These are phyloP conservation scores for Creontiades dilutus DNA, from an alignment of 2,888 invertebrate species.

Conservation along the genomic window DNA sequence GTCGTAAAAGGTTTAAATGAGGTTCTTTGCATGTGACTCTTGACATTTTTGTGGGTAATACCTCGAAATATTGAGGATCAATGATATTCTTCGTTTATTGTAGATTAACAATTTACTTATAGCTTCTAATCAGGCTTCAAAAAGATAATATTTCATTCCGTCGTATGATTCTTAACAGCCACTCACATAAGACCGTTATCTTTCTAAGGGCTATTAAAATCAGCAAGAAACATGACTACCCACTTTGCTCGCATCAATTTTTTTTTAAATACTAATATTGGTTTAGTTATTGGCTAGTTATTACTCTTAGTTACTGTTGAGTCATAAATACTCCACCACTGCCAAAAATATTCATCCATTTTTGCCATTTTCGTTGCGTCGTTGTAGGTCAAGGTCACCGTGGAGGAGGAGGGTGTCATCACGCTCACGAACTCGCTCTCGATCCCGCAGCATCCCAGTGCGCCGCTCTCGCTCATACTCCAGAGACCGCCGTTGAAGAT, in stretches of 20 bases:
- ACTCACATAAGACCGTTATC: no score
- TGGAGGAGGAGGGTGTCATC: conserved; percentile 73
- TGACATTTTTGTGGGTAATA: no score
- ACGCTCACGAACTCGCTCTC: conserved; percentile 75
- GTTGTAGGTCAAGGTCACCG: conserved; percentile 74
- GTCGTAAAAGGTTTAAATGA: no score
- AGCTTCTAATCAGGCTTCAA: no score
- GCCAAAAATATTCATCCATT: not conserved
- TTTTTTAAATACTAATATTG: no score
- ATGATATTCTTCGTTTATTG: no score
- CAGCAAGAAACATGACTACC: not conserved
- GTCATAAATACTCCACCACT: not conserved
- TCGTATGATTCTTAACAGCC: no score
- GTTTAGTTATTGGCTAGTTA: not conserved
- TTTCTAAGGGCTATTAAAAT: not conserved
- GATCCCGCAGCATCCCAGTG: conserved; percentile 76
- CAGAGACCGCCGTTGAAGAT: conserved; percentile 73
- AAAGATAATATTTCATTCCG: no score
- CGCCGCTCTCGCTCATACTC: conserved; percentile 76
- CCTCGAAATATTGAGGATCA: no score
- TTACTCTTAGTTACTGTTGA: not conserved
- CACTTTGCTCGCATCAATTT: no score
- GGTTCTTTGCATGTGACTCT: no score
- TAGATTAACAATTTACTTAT: no score
- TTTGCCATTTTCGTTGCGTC: conserved; percentile 22